Conservation (phyloP, 2,797 vertebrate species). For the Squalus acanthias region DNA sequence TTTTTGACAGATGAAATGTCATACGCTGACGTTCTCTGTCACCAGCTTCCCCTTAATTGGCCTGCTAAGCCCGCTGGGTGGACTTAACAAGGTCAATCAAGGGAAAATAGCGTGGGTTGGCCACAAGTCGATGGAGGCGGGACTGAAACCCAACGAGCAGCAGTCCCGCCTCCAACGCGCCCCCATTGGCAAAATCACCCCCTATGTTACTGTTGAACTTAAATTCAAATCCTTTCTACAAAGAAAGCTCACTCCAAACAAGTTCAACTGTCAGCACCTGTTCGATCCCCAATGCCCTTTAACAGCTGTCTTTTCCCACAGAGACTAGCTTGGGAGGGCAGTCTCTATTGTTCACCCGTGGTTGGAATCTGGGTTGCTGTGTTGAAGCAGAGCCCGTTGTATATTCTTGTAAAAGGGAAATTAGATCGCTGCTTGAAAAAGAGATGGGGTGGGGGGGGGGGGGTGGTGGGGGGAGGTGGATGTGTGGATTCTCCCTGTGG, state of each 20-base stretch:
- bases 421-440: neutral
- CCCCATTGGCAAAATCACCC: too few species aligned
- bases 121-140: too few species aligned
- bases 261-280: neutral
- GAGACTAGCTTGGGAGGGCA: neutral
- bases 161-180: too few species aligned
- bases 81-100: too few species aligned
- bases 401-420: neutral
- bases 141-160: too few species aligned
- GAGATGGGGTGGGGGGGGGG: neutral
- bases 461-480: too few species aligned
- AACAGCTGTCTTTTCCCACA: neutral
- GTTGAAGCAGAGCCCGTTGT: neutral
- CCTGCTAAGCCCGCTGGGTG: too few species aligned
- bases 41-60: too few species aligned
- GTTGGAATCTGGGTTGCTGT: neutral
- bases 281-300: neutral
- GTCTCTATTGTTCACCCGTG: neutral
- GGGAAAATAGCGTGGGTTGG: too few species aligned
- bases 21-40: too few species aligned
- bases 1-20: too few species aligned
- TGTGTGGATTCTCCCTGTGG: too few species aligned
- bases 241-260: neutral
- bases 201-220: neutral
- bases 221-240: neutral